phyloP scores from a whole-genome alignment of 2,888 invertebrate genomes.

The Rhodophaea formosa region DNA sequence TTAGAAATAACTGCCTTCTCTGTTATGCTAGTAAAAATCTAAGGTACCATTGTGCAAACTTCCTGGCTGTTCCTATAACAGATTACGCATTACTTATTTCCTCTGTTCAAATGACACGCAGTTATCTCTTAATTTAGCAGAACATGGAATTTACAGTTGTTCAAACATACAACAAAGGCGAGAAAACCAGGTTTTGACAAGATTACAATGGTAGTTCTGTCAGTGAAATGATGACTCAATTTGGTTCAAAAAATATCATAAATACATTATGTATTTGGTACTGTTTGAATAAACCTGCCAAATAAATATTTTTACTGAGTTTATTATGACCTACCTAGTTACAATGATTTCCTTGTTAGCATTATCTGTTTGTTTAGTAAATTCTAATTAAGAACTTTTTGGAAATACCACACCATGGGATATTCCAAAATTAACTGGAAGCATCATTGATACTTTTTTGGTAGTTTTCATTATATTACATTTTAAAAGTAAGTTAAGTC shows the following conservation, averaged over 20 bases:
- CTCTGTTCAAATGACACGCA: constrained; percentile 28
- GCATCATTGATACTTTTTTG: too few relatives aligned
- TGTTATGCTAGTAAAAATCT: neutral
- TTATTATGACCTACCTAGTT: neutral
- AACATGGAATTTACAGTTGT: constrained; percentile 29
- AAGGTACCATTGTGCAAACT: neutral
- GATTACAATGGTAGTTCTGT: constrained; percentile 14
- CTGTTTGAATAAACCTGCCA: neutral
- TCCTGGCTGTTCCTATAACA: neutral
- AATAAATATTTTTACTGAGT: constrained; percentile 22
- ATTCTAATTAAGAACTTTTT: too few relatives aligned
- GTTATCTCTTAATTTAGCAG: constrained; percentile 25
- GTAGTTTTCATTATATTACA: too few relatives aligned
- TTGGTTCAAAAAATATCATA: neutral
- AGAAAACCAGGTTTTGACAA: constrained; percentile 18
- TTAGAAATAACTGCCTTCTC: neutral
- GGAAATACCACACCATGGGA: too few relatives aligned
- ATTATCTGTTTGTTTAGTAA: too few relatives aligned
- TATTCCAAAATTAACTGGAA: too few relatives aligned
- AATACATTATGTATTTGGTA: neutral
- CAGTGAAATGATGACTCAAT: constrained; percentile 11
- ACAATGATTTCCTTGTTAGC: too few relatives aligned
- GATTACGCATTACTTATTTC: constrained; percentile 18
- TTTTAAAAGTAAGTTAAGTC: too few relatives aligned
- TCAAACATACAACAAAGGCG: constrained; percentile 16